Conservation (phyloP, 2,113 vertebrate genomes). For the Equus przewalskii region DNA sequence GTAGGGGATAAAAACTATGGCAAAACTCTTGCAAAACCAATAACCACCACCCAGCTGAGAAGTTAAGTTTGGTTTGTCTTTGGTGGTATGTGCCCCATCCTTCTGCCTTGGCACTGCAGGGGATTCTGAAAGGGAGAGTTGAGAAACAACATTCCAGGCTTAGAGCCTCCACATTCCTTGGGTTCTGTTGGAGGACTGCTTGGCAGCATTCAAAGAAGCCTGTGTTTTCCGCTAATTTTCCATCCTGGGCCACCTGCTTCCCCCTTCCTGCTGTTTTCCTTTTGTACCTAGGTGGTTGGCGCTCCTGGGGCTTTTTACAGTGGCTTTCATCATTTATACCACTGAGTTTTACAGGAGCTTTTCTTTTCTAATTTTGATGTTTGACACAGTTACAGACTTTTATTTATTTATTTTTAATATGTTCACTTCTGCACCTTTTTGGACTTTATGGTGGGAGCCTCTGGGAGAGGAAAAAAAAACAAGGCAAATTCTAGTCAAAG, state of each 20-base stretch:
- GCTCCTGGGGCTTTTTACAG: slow-evolving; percentile 69
- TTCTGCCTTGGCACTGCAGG: background rate
- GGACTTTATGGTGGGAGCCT: background rate
- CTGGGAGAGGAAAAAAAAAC: background rate
- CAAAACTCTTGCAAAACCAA: background rate
- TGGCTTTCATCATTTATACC: slow-evolving; percentile 75
- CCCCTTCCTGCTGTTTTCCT: slow-evolving; percentile 46
- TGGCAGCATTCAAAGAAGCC: slow-evolving; percentile 46
- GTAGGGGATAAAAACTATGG: background rate
- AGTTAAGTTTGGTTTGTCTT: background rate
- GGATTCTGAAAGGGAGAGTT: slow-evolving; percentile 5
- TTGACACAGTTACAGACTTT: slow-evolving; percentile 4
- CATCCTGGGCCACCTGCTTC: background rate
- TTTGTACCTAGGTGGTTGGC: slow-evolving; percentile 63
- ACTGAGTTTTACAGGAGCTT: slow-evolving; percentile 29
- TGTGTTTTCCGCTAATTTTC: slow-evolving; percentile 64
- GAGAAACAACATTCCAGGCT: slow-evolving; percentile 31
- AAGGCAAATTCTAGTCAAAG: background rate
- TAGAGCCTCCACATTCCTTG: background rate
- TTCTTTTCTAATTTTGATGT: slow-evolving; percentile 68
- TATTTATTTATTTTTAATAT: slow-evolving; percentile 75
- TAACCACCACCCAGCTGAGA: background rate
- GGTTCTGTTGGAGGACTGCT: slow-evolving; percentile 37
- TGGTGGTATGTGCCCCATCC: background rate
- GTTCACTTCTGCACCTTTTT: slow-evolving; percentile 65